phyloP scores from a whole-genome alignment of 1,140 invertebrate genomes.

The Oedothorax gibbosus region DNA sequence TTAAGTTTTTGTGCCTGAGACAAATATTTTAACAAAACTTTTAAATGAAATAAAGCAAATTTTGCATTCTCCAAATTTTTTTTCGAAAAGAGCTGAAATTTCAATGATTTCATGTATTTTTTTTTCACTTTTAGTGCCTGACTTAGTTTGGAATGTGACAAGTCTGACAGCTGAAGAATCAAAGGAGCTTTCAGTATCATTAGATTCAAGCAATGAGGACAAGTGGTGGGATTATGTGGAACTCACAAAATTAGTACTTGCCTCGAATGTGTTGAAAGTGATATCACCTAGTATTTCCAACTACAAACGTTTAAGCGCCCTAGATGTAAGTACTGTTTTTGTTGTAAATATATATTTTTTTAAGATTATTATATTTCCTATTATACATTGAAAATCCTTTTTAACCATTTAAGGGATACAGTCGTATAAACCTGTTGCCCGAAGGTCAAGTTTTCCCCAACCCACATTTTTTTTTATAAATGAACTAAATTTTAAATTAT shows the following conservation, averaged over 20 bases:
- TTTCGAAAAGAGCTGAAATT: no score
- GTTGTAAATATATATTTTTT: constrained; percentile 7
- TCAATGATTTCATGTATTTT: no score
- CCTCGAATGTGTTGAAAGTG: constrained; percentile 79
- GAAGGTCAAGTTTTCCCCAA: background rate
- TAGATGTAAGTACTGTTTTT: constrained; percentile 74
- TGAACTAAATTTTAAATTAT: background rate
- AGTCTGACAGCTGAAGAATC: constrained; percentile 76
- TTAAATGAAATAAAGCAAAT: no score
- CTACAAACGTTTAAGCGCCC: constrained; percentile 77
- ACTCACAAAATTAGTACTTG: constrained; percentile 82
- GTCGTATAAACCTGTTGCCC: background rate
- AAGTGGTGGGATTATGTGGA: constrained; percentile 89
- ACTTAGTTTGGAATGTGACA: constrained; percentile 84
- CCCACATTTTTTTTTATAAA: background rate
- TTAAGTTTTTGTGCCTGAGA: no score
- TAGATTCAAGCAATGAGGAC: constrained; percentile 75
- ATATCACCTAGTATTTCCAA: constrained; percentile 79
- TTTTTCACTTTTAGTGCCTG: constrained; percentile 80
- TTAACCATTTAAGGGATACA: background rate
- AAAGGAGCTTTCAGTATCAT: constrained; percentile 72
- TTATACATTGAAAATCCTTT: background rate
- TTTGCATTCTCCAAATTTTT: no score
- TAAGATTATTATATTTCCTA: background rate
- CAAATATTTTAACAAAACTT: no score